Base-by-base conservation (phyloP, 2,797 vertebrate species). In the Hipposideros larvatus region DNA sequence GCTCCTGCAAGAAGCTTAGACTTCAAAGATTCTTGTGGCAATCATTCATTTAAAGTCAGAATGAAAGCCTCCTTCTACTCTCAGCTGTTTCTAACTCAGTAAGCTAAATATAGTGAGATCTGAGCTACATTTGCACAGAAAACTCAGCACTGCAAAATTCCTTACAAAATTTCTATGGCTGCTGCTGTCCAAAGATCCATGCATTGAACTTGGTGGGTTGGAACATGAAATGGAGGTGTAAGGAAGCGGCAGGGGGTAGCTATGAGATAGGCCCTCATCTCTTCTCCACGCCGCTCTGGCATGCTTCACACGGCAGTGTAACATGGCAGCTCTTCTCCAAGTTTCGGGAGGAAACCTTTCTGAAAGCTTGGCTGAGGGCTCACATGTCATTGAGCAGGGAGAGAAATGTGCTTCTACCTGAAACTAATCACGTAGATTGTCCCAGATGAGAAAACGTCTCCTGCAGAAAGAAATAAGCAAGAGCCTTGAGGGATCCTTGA, bases 391-490 rank as follows among this genome's bases (percentile, higher is more conserved):
- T 11, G 31, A 84, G 31, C 57, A 43, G 41, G 57, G 46, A 80
- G 53, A 71, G 82, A 95, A 79, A 79, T 57, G 37, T 51, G 73
- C 41, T 43, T 85, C 59, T 78, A 84, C 57, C 93, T 80, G 59
- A 91, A 83, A 80, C 48, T 4, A 14, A 85, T 53, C 94, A 95
- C 18, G 2, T 43, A 78, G 73, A 83, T 57, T n/a, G 61, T 92
- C 91, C 88, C 94, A 43, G 68, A 51, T 51, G 61, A 91, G 65
- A 83, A 63, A 66, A 70, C 2, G 65, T 94, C 91, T 95, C 51
- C 53, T 1, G 63, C 65, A 80, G 59, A 74, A 83, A 95, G 96
- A 87, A 91, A 57, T 8, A 59, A 96, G 74, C 3, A 16, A 87
- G 59, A 31, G 89, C 71, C 78, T 65, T 46, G 18, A 18, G 21